These are phyloP conservation scores for Hippocampus comes DNA, from an alignment of 2,113 vertebrate genomes.

Conservation along the genomic window DNA sequence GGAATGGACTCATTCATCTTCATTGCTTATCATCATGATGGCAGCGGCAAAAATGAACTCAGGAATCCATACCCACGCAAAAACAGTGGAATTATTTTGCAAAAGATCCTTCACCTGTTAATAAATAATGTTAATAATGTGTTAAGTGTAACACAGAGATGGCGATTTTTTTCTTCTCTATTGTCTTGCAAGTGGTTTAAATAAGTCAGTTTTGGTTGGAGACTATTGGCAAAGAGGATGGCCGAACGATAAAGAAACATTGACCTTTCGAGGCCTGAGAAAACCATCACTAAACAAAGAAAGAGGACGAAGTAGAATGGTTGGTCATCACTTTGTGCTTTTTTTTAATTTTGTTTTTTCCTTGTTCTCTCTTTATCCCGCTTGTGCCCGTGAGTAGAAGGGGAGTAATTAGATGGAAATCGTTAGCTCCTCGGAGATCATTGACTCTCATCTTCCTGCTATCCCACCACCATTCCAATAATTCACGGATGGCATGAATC, in stretches of 20 bases:
- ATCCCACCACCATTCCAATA: conserved; percentile 52
- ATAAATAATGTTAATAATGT: neutral
- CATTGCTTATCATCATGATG: too few relatives aligned
- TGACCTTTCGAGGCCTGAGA: conserved; percentile 39
- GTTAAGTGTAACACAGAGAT: neutral
- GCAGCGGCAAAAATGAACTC: neutral
- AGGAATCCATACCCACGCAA: neutral
- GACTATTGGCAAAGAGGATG: conserved; percentile 23
- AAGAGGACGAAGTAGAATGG: conserved; percentile 55
- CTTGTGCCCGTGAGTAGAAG: conserved; percentile 34
- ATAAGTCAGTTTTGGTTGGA: conserved; percentile 28
- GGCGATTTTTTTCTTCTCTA: conserved; percentile 9
- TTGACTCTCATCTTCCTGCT: conserved; percentile 54
- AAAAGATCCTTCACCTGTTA: neutral
- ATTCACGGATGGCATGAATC: conserved; percentile 64
- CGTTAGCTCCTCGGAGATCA: conserved; percentile 60
- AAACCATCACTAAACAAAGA: conserved; percentile 56
- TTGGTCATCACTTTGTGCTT: conserved; percentile 44
- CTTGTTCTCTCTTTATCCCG: conserved; percentile 16
- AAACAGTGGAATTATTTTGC: neutral
- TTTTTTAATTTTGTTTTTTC: neutral
- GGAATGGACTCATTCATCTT: too few relatives aligned
- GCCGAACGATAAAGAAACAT: conserved; percentile 20
- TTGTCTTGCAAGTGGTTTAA: conserved; percentile 9
- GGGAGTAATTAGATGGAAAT: conserved; percentile 68